A percentile compares a stretch with the other conserved stretches of the same genome.
These are phyloP conservation scores for Lordiphosa fenestrarum DNA, from an alignment of 2,888 invertebrate species.

Conservation along the genomic window DNA sequence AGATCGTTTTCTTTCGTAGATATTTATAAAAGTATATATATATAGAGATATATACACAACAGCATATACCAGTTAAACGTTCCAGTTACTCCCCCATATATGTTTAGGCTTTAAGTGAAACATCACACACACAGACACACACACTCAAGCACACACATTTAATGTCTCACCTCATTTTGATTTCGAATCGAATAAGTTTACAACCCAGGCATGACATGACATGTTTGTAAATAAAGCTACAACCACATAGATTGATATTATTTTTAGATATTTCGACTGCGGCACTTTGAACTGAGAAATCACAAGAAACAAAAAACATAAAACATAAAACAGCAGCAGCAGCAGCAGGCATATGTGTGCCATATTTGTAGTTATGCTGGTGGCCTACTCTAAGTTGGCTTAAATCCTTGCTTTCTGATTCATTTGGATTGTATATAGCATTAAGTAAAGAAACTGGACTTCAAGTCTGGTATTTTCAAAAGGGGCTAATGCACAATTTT, in stretches of 20 bases:
- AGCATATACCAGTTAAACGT: conserved; percentile 48
- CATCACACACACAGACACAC: no score
- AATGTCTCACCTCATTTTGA: conserved; percentile 20
- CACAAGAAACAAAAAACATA: background rate
- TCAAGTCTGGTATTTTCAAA: conserved; percentile 1
- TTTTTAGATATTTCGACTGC: conserved; percentile 16
- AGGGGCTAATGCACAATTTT: conserved; percentile 8
- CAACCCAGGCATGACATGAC: conserved; percentile 2
- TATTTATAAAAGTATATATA: conserved; percentile 14
- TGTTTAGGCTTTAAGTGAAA: conserved; percentile 17
- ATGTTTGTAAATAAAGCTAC: conserved; percentile 17
- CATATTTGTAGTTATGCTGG: no score
- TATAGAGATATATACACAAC: conserved; percentile 5
- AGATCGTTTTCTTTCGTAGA: conserved; percentile 18
- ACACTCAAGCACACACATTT: no score
- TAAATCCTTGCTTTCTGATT: no score
- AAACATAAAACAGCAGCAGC: background rate
- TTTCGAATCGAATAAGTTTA: conserved; percentile 40
- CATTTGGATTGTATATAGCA: background rate
- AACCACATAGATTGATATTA: conserved; percentile 10
- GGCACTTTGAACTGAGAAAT: conserved; percentile 16
- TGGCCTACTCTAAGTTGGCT: no score
- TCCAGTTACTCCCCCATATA: conserved; percentile 48
- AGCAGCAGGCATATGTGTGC: no score
- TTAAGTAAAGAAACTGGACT: conserved; percentile 5